Evolutionary conservation across 1,140 invertebrate genomes (phyloP).

Genomic region (Neomicropteryx cornuta): DNA sequence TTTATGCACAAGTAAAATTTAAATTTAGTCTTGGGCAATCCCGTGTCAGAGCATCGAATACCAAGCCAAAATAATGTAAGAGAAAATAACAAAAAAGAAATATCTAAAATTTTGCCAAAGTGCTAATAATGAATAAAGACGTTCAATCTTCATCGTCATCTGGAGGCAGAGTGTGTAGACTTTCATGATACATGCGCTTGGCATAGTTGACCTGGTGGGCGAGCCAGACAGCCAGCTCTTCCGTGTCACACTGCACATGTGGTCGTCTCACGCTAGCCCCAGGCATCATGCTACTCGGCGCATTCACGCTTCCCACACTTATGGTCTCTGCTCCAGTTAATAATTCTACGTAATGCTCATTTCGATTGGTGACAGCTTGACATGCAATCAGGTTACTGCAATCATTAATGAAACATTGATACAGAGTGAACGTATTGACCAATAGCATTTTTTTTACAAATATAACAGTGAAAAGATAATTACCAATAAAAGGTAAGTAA

Average conservation of each 20-base stretch:
- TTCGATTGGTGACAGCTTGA: slow-evolving; percentile 39
- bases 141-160: slow-evolving; percentile 19
- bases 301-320: slow-evolving; percentile 38
- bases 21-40: slow-evolving; percentile 1
- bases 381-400: slow-evolving; percentile 48
- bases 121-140: no score
- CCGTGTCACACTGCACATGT: slow-evolving; percentile 72
- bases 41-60: neutral
- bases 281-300: slow-evolving; percentile 27
- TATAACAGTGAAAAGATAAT: neutral
- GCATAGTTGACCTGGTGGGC: slow-evolving; percentile 66
- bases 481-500: no score
- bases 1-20: neutral
- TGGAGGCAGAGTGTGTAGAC: slow-evolving; percentile 44
- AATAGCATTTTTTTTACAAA: slow-evolving; percentile 2
- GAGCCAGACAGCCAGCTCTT: slow-evolving; percentile 68
- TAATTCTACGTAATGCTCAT: slow-evolving; percentile 65
- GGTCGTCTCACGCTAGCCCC: slow-evolving; percentile 51
- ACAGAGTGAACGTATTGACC: slow-evolving; percentile 12
- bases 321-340: no score
- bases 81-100: no score
- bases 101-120: no score
- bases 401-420: slow-evolving; percentile 25
- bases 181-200: slow-evolving; percentile 75
- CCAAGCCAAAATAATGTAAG: no score